Percentiles rank a stretch among this genome's conserved stretches.
phyloP scores from a whole-genome alignment of 2,797 vertebrate species.

The Gymnocypris eckloni region DNA sequence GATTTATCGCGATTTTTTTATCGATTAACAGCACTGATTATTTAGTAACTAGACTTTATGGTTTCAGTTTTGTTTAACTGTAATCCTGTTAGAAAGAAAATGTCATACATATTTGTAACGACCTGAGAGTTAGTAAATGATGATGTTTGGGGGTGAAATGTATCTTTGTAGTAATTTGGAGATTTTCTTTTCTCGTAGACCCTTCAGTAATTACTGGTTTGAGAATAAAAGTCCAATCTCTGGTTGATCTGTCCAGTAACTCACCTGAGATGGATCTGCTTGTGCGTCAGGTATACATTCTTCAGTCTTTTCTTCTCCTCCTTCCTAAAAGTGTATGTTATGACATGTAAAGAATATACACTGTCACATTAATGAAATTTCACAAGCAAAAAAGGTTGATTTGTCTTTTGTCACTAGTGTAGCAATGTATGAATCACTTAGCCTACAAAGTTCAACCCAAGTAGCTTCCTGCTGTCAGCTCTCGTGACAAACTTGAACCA shows the following conservation, averaged over 20 bases:
- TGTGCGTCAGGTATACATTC: background rate
- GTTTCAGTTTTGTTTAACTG: background rate
- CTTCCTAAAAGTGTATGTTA: background rate
- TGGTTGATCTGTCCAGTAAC: conserved; percentile 32
- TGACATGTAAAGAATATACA: background rate
- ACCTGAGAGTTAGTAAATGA: background rate
- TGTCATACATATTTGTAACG: background rate
- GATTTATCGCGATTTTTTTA: no score
- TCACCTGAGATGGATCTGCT: background rate
- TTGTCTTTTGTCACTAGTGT: background rate
- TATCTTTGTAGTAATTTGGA: background rate
- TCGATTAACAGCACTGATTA: background rate
- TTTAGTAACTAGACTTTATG: background rate
- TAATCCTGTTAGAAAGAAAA: background rate
- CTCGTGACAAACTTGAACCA: background rate
- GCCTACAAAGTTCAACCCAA: background rate
- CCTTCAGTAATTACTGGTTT: conserved; percentile 51
- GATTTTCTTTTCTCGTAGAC: conserved; percentile 45
- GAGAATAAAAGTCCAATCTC: conserved; percentile 48
- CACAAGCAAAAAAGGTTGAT: background rate
- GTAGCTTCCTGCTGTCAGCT: background rate
- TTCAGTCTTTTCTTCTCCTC: background rate
- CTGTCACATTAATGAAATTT: background rate
- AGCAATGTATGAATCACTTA: background rate
- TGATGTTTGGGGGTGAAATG: background rate